A percentile compares a stretch with the other conserved stretches of the same genome.
Conservation (phyloP, 2,113 vertebrate genomes). For the Ammodytes dubius region DNA sequence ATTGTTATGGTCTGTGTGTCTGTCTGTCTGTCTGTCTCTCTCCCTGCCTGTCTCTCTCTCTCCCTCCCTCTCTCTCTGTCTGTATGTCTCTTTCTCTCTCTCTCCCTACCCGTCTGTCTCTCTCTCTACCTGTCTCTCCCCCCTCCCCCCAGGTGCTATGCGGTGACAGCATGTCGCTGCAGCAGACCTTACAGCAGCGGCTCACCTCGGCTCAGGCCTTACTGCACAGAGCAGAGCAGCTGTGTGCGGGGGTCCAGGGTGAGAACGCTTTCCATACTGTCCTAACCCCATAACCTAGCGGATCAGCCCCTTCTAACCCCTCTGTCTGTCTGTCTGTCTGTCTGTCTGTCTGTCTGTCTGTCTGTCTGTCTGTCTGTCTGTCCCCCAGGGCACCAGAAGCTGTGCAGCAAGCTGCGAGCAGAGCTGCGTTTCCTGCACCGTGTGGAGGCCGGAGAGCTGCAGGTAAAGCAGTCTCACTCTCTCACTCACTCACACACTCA, state of each 20-base stretch:
- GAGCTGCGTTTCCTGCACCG: slow-evolving; percentile 93
- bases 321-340: too few relatives aligned
- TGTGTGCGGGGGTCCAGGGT: slow-evolving; percentile 90
- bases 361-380: too few relatives aligned
- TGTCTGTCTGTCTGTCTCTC: too few relatives aligned
- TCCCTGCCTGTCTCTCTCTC: background rate
- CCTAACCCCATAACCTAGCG: too few relatives aligned
- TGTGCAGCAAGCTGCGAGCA: slow-evolving; percentile 91
- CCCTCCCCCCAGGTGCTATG: slow-evolving; percentile 85
- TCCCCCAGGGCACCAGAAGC: slow-evolving; percentile 83
- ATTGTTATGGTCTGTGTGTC: too few relatives aligned
- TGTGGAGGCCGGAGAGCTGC: slow-evolving; percentile 90
- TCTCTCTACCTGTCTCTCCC: background rate
- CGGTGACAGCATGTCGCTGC: slow-evolving; percentile 87
- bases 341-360: too few relatives aligned
- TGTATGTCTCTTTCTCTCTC: background rate
- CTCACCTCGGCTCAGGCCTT: slow-evolving; percentile 89
- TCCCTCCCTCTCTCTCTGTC: background rate
- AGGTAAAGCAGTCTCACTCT: slow-evolving; percentile 82
- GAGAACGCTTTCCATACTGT: too few relatives aligned
- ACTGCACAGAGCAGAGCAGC: slow-evolving; percentile 88
- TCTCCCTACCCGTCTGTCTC: background rate
- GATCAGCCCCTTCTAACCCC: too few relatives aligned
- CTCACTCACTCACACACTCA: too few relatives aligned
- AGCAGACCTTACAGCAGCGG: slow-evolving; percentile 88